Evolutionary conservation across 1,140 invertebrate species (phyloP), one percentile per base, ranked within the genome.

Genomic region (Sycobia sp.): DNA sequence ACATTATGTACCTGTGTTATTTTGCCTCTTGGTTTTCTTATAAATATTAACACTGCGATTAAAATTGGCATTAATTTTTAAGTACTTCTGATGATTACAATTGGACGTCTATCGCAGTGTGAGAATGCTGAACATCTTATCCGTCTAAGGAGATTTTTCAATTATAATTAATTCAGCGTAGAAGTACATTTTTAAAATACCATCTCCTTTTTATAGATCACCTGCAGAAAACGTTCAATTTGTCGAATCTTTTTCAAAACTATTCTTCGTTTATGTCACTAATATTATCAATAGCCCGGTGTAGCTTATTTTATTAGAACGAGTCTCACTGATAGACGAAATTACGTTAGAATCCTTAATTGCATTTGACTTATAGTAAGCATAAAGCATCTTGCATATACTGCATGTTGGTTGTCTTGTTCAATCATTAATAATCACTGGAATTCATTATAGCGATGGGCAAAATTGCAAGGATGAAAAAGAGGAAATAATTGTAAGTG

Each of bases 1-100:
- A 62, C 39, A 51, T 29, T 29, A 39, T 65, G 32, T 38, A 68
- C 73, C 64, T 70, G 71, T 69, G 72, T 76, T 76, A 71, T 76
- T 72, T 65, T 75, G 69, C 74, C 74, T 76, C 74, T 76, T 76
- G 74, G 74, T 76, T 76, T 76, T 75, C 73, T 76, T 69, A 66
- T 68, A 34, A 68, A 67, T 70, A 75, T 74, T 73, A 75, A 73
- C 72, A 73, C 56, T 65, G 18, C 18, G n/a, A 51, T 51, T 53
- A n/a, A 43, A 51, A n/a, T 36, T 16, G 11, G 14, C 32, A 46
- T 11, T 20, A 32, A 32, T n/a, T 18, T n/a, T 34, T 47, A 38
- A 2, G 22, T 47, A 27, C n/a, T 29, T 2, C 11, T 39, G 18
- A 14, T 18, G 36, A 50, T 39, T n/a, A 23, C 22, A 56, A 62